Evolutionary conservation across 2,113 vertebrate genomes (phyloP).

Genomic region (Brachyistius frenatus): DNA sequence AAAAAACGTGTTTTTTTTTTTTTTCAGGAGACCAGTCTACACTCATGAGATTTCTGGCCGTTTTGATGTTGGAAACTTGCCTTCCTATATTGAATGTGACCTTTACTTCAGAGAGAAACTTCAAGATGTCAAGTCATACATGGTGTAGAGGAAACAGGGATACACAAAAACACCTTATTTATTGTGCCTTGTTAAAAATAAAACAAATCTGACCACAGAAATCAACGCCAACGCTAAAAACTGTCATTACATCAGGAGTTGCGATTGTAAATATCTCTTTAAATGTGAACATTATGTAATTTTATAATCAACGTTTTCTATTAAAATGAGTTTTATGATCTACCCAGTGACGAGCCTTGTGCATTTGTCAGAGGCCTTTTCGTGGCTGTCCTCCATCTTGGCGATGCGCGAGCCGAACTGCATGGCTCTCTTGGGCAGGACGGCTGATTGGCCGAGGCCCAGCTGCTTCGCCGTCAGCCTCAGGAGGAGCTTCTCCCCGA

Average conservation of each 20-base stretch:
- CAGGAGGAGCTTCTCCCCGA: conserved; percentile 94
- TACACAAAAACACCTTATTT: neutral
- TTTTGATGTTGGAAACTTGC: conserved; percentile 86
- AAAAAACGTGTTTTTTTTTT: neutral
- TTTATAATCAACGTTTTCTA: conserved; percentile 17
- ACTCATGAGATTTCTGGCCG: conserved; percentile 82
- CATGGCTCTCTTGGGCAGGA: conserved; percentile 94
- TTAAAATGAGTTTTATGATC: conserved; percentile 32
- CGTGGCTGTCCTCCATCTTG: conserved; percentile 90
- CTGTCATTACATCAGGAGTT: neutral
- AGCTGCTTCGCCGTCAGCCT: conserved; percentile 86
- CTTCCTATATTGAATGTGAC: conserved; percentile 83
- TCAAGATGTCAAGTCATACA: conserved; percentile 71
- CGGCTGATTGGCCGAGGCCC: conserved; percentile 85
- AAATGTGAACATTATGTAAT: neutral
- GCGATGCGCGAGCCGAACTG: conserved; percentile 97
- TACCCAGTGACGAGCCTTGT: conserved; percentile 82
- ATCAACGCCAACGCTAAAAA: neutral
- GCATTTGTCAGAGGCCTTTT: conserved; percentile 93
- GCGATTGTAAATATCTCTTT: conserved; percentile 5
- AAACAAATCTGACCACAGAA: neutral
- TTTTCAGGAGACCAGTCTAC: conserved; percentile 82
- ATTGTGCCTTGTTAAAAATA: neutral
- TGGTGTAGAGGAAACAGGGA: conserved; percentile 66
- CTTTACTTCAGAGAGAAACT: conserved; percentile 83